Percentiles rank a stretch among this genome's conserved stretches.
phyloP scores from a whole-genome alignment of 2,797 vertebrate genomes.

The Sebastes melanostomus region DNA sequence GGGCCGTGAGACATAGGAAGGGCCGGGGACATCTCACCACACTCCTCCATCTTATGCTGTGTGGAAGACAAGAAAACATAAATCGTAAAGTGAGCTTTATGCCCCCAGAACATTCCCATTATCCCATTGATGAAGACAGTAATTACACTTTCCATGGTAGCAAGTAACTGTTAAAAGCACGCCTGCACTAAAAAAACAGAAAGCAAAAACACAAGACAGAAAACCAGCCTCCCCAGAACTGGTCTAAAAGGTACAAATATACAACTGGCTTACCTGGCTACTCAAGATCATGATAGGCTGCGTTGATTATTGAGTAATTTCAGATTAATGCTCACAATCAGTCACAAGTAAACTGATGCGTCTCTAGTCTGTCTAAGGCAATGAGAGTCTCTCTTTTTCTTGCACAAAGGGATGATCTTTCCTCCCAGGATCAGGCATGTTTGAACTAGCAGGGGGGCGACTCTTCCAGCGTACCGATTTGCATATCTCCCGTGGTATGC shows the following conservation, averaged over 20 bases:
- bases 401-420: conserved; percentile 16
- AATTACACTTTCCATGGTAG: not conserved
- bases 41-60: conserved; percentile 89
- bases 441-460: conserved; percentile 22
- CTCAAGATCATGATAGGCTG: not conserved
- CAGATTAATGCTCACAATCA: not conserved
- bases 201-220: not conserved
- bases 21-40: conserved; percentile 84
- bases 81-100: not conserved
- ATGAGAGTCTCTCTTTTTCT: not conserved
- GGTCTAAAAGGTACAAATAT: not conserved
- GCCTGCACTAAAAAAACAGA: not conserved
- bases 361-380: not conserved
- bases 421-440: conserved; percentile 39
- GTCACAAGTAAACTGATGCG: not conserved
- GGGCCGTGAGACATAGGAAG: conserved; percentile 78
- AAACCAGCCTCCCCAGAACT: not conserved
- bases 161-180: not conserved
- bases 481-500: conserved; percentile 59
- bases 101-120: not conserved
- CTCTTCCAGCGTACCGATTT: conserved; percentile 51
- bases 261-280: conserved; percentile 5
- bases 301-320: not conserved
- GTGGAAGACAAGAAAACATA: not conserved
- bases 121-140: not conserved